These are phyloP conservation scores for Rhynchotus rufescens DNA, from an alignment of 2,797 vertebrate genomes.

Conservation along the genomic window DNA sequence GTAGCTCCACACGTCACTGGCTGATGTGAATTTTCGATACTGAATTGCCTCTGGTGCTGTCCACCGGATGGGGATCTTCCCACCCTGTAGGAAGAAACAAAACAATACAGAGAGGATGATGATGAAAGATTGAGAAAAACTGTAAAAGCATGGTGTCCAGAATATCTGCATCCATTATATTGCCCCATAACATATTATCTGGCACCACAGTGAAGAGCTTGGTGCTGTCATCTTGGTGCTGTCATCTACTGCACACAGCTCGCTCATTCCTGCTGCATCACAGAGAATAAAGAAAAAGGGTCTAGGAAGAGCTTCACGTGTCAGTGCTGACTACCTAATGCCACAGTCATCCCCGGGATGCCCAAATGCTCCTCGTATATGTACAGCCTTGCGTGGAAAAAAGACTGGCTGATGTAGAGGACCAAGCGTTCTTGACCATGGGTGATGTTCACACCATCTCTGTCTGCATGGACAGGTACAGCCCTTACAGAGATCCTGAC, in stretches of 20 bases:
- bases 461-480: not conserved
- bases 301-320: not conserved
- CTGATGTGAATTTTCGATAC: slow-evolving; percentile 84
- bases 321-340: not conserved
- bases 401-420: not conserved
- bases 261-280: not conserved
- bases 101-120: not conserved
- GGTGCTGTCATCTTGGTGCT: not conserved
- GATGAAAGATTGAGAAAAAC: not conserved
- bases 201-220: not conserved
- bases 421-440: not conserved
- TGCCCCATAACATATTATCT: not conserved
- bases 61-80: slow-evolving; percentile 86
- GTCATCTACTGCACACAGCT: too few species aligned
- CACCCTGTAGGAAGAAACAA: slow-evolving; percentile 69
- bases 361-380: not conserved
- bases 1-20: slow-evolving; percentile 85
- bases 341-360: not conserved
- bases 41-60: slow-evolving; percentile 84
- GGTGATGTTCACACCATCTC: not conserved
- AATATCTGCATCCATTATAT: not conserved
- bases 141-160: accelerated
- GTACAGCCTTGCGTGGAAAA: not conserved
- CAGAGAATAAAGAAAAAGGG: not conserved
- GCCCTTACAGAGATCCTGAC: not conserved